A percentile compares a stretch with the other conserved stretches of the same genome.
These are phyloP conservation scores for Hetaerina titia DNA, from an alignment of 2,888 invertebrate species.

Conservation along the genomic window DNA sequence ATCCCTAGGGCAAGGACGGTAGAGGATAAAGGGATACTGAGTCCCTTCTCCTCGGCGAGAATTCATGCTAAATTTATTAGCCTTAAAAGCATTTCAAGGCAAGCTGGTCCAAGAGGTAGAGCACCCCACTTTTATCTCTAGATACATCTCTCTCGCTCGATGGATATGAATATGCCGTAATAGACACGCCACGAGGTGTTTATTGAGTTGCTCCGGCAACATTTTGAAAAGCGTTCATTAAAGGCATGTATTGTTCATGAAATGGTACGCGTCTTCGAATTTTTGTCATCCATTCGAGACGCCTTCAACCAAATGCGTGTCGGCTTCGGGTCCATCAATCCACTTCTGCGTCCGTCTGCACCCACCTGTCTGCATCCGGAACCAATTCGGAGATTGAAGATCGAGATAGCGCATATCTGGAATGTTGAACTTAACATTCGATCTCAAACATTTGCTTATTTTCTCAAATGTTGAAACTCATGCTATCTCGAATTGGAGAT, in stretches of 20 bases:
- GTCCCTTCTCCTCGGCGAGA: not conserved
- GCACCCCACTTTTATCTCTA: not conserved
- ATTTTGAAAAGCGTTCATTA: not conserved
- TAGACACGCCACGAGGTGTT: not conserved
- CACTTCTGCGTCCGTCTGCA: too few relatives aligned
- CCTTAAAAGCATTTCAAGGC: slow-evolving; percentile 3
- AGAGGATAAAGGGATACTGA: not conserved
- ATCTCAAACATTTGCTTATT: too few relatives aligned
- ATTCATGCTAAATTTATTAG: slow-evolving; percentile 4
- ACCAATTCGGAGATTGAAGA: too few relatives aligned
- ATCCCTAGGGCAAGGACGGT: not conserved
- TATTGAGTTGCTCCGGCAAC: not conserved
- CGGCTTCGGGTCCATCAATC: not conserved
- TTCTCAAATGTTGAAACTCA: too few relatives aligned
- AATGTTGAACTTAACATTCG: too few relatives aligned
- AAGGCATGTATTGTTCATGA: not conserved
- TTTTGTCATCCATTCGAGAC: not conserved
- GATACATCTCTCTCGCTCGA: not conserved
- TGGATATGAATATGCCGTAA: not conserved
- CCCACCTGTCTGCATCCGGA: too few relatives aligned
- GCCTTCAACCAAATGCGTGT: not conserved
- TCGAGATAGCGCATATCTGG: too few relatives aligned
- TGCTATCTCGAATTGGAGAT: too few relatives aligned
- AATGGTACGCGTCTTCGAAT: not conserved
- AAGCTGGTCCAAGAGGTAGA: not conserved